These are phyloP conservation scores for Percopsis transmontana DNA, from an alignment of 2,113 vertebrate species.

Conservation along the genomic window DNA sequence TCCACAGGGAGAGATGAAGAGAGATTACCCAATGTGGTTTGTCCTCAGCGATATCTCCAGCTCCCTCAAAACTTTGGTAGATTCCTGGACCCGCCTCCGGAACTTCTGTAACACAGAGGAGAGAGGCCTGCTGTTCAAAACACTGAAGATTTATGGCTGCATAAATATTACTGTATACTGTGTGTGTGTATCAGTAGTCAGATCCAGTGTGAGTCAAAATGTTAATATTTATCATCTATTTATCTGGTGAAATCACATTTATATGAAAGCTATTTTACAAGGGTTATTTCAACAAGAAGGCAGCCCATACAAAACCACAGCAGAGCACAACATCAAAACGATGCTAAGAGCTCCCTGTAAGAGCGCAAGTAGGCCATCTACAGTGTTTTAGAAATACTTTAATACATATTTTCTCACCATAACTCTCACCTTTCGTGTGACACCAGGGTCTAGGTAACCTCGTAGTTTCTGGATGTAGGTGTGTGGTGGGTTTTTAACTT, in stretches of 20 bases:
- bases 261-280: no score
- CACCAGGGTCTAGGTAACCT: conserved; percentile 89
- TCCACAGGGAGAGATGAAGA: conserved; percentile 15
- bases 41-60: conserved; percentile 96
- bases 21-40: conserved; percentile 93
- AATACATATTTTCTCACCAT: no score
- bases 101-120: conserved; percentile 85
- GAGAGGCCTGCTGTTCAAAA: neutral
- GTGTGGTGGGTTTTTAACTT: conserved; percentile 96
- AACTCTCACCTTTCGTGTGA: conserved; percentile 88
- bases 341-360: no score
- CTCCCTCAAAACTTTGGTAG: conserved; percentile 93
- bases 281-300: neutral
- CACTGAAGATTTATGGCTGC: neutral
- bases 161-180: neutral
- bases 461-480: conserved; percentile 95
- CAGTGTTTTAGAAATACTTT: no score
- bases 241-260: no score
- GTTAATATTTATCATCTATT: no score
- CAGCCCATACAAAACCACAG: no score
- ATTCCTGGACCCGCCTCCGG: conserved; percentile 91
- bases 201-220: neutral
- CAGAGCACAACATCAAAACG: no score
- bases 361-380: no score
- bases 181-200: neutral